Conservation (phyloP, 2,797 vertebrate genomes). For the Darevskia mixta region DNA sequence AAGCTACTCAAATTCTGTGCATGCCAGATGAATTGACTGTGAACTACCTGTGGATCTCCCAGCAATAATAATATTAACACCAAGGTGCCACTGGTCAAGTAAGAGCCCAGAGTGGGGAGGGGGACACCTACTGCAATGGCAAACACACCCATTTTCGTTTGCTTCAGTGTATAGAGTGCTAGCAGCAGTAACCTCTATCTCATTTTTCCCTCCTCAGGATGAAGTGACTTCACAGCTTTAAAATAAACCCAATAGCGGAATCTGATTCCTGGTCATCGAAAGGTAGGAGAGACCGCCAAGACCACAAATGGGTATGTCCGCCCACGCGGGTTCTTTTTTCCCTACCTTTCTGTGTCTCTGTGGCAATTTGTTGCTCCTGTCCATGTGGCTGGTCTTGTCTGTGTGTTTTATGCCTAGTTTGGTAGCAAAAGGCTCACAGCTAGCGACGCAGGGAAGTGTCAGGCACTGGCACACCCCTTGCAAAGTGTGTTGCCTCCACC, state of each 20-base stretch:
- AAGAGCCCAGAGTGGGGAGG: neutral
- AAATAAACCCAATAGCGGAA: constrained; percentile 62
- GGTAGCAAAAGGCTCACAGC: neutral
- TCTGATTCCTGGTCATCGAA: constrained; percentile 66
- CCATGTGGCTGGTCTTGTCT: constrained; percentile 29
- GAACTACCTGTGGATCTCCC: neutral
- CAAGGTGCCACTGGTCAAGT: neutral
- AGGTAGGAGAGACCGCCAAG: constrained; percentile 76
- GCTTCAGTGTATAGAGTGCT: neutral
- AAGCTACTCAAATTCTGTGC: neutral
- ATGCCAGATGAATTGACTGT: neutral
- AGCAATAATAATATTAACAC: neutral
- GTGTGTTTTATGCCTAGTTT: constrained; percentile 33
- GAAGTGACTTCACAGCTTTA: constrained; percentile 76
- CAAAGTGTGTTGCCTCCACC: constrained; percentile 51
- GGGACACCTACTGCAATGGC: neutral
- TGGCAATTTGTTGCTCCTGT: constrained; percentile 11
- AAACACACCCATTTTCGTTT: neutral
- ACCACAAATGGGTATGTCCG: constrained; percentile 74
- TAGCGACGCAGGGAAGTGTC: constrained; percentile 15
- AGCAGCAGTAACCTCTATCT: constrained; percentile 38
- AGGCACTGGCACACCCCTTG: constrained; percentile 26
- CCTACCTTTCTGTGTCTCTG: constrained; percentile 29
- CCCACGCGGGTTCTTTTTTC: constrained; percentile 69
- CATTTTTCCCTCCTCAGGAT: constrained; percentile 74